Percentiles rank a stretch among this genome's conserved stretches.
Conservation (phyloP, 2,113 vertebrate genomes). For the Stegostoma tigrinum region DNA sequence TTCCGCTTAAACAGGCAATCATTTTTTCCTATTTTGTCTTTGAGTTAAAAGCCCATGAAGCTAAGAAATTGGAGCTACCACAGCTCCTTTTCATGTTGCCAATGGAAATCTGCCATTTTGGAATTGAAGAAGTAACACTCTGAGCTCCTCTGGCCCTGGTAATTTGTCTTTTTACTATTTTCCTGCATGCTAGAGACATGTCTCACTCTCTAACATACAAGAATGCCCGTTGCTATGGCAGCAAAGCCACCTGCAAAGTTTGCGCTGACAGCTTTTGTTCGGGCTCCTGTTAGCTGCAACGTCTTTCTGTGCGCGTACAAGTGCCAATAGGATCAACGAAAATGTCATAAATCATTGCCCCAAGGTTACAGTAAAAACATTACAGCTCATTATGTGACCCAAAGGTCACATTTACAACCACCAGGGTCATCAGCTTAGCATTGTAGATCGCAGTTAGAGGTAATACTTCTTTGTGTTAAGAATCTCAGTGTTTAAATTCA, state of each 20-base stretch:
- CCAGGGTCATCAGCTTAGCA: not conserved
- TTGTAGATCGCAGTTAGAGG: not conserved
- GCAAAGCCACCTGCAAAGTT: not conserved
- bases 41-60: not conserved
- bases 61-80: not conserved
- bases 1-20: no score
- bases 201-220: not conserved
- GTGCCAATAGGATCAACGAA: not conserved
- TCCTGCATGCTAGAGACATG: not conserved
- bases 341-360: not conserved
- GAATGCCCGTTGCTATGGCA: slow-evolving; percentile 5
- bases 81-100: not conserved
- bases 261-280: not conserved
- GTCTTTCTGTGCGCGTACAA: no score
- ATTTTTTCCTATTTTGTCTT: no score
- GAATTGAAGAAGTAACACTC: not conserved
- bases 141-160: not conserved
- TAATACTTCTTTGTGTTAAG: not conserved
- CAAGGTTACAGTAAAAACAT: not conserved
- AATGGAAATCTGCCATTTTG: not conserved
- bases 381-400: not conserved
- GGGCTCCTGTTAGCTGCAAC: not conserved
- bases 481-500: not conserved
- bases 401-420: not conserved
- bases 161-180: not conserved